Evolutionary conservation across 2,113 vertebrate species (phyloP), one percentile per base, ranked within the genome.

Genomic region (Apeltes quadracus): DNA sequence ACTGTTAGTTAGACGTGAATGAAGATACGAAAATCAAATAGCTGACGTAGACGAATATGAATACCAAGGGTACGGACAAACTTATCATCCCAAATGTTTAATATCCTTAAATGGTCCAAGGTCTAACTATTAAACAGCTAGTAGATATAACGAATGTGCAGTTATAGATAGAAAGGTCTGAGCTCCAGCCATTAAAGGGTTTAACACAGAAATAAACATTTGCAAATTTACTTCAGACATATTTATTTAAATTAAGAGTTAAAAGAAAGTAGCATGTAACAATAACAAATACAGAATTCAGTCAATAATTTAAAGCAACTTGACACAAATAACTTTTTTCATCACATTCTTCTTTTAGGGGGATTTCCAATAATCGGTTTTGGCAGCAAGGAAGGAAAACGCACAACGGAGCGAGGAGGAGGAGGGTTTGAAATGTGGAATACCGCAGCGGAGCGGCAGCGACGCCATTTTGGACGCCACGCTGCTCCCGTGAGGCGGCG

Each of bases 191-290:
- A 76, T 53, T 54, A 39, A 46, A 59, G 4, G 3, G 14, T 58
- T 83, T 46, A 67, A 10, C 4, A 23, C 6, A 80, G 10, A 66
- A 74, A 75, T 46, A 66, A 74, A 73, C 46, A 81, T 20, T 1
- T 61, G 44, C 5, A 76, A 54, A 67, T 76, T 7, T 36, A 75
- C 43, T 61, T 79, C 54, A 80, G 64, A 84, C 71, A 69, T 81
- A 70, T 91, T 90, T 87, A 91, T 90, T 89, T 81, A 83, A 85
- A 82, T 74, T 83, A 86, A 83, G 61, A 69, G 50, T 84, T 53
- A 57, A 78, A 78, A 79, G 78, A 87, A 86, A 80, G 68, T 50
- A 68, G 41, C 32, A 3, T 74, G 61, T 77, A 54, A 78, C 75
- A 86, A 64, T 75, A 84, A 84, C 69, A 88, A 84, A 86, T 87